A percentile compares a stretch with the other conserved stretches of the same genome.
These are phyloP conservation scores for Seira ritae DNA, from an alignment of 2,888 invertebrate genomes.

Conservation along the genomic window DNA sequence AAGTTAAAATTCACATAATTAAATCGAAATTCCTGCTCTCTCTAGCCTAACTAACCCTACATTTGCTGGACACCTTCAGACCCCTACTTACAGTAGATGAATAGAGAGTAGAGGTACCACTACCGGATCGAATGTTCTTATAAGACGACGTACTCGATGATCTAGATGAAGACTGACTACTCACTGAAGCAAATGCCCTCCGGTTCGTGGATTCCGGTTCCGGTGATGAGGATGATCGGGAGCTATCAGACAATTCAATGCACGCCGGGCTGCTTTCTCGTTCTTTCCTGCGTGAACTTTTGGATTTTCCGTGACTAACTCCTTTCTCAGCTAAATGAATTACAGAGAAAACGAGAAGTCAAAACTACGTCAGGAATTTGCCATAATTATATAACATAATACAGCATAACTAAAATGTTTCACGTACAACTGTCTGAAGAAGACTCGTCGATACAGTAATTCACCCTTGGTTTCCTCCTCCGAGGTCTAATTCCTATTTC, in stretches of 20 bases:
- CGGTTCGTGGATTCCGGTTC: not conserved
- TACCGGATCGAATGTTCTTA: conserved; percentile 38
- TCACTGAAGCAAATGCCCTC: conserved; percentile 23
- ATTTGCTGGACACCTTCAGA: not conserved
- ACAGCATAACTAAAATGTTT: not conserved
- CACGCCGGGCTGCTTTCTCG: conserved; percentile 56
- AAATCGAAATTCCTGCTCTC: too few relatives aligned
- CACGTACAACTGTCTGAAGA: conserved; percentile 41
- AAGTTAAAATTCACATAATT: too few relatives aligned
- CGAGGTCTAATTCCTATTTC: conserved; percentile 25
- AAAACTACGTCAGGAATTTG: not conserved
- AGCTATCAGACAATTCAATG: conserved; percentile 47
- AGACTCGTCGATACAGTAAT: conserved; percentile 36
- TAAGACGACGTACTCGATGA: conserved; percentile 4
- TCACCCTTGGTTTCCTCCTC: not conserved
- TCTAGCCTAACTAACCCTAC: not conserved
- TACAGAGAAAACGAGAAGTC: not conserved
- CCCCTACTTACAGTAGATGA: conserved; percentile 47
- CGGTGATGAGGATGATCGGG: conserved; percentile 37
- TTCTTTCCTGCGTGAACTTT: conserved; percentile 5
- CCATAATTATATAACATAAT: not conserved
- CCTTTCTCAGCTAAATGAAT: conserved; percentile 42
- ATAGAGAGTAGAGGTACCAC: conserved; percentile 46
- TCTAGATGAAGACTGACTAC: conserved; percentile 8
- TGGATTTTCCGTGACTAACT: conserved; percentile 17